Evolutionary conservation across 2,888 invertebrate species (phyloP).

Genomic region (Melanostoma mellinum): DNA sequence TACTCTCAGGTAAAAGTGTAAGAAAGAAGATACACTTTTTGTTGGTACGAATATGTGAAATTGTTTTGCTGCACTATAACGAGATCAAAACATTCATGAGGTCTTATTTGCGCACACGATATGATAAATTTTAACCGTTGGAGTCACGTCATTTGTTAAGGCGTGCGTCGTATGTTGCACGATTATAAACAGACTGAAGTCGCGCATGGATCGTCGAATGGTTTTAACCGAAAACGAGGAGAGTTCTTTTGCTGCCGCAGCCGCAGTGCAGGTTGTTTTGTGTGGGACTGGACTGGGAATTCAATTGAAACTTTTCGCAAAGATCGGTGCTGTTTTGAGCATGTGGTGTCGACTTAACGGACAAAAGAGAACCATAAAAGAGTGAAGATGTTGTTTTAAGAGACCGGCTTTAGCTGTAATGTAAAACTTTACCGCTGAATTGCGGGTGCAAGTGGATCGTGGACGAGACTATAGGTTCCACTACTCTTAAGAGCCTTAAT

Average conservation of each 20-base stretch:
- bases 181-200: conserved; percentile 60
- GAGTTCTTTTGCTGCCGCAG: conserved; percentile 47
- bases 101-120: conserved; percentile 16
- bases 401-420: conserved; percentile 61
- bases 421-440: conserved; percentile 3
- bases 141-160: conserved; percentile 36
- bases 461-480: conserved; percentile 32
- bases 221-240: conserved; percentile 58
- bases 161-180: conserved; percentile 45
- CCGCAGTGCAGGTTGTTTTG: conserved; percentile 55
- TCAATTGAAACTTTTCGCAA: conserved; percentile 48
- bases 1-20: too few species aligned
- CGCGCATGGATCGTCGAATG: conserved; percentile 42
- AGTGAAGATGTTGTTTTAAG: conserved; percentile 42
- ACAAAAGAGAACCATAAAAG: conserved; percentile 44
- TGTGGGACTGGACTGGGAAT: conserved; percentile 43
- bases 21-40: not conserved
- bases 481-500: conserved; percentile 26
- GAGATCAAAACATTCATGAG: not conserved
- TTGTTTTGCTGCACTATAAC: not conserved
- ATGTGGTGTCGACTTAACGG: conserved; percentile 59
- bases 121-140: not conserved
- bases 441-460: not conserved
- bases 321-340: conserved; percentile 29
- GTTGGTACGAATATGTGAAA: not conserved